These are phyloP conservation scores for Phortica okadai DNA, from an alignment of 2,888 invertebrate species.

Conservation along the genomic window DNA sequence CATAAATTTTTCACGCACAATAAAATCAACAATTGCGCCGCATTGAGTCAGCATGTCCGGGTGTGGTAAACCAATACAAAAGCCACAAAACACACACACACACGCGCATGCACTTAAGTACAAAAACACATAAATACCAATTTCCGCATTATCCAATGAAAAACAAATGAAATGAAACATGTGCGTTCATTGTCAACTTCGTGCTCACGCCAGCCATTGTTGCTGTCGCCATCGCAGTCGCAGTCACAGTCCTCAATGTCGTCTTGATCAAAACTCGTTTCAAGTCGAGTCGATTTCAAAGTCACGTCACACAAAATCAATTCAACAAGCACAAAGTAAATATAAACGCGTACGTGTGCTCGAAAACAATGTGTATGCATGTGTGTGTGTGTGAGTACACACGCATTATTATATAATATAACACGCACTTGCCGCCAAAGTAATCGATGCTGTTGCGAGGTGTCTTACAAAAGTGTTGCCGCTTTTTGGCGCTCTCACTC, in stretches of 20 bases:
- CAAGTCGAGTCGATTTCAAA: slow-evolving; percentile 36
- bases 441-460: not conserved
- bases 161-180: slow-evolving; percentile 48
- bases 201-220: not conserved
- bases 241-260: not conserved
- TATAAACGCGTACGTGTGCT: slow-evolving; percentile 34
- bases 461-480: not conserved
- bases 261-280: not conserved
- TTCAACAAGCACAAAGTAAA: slow-evolving; percentile 46
- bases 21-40: slow-evolving; percentile 22
- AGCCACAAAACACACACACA: slow-evolving; percentile 7
- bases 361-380: slow-evolving; percentile 37
- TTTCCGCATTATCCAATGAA: slow-evolving; percentile 64
- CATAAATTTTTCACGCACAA: slow-evolving; percentile 23
- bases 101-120: slow-evolving; percentile 57
- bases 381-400: not conserved
- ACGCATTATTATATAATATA: not conserved
- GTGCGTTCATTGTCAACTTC: slow-evolving; percentile 1
- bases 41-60: not conserved
- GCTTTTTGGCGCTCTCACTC: not conserved
- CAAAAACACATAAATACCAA: slow-evolving; percentile 56
- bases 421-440: not conserved
- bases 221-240: not conserved
- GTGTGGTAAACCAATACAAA: not conserved
- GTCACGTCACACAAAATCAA: slow-evolving; percentile 55